Base-by-base conservation (phyloP, 1,140 invertebrate species). In the Contarinia nasturtii region DNA sequence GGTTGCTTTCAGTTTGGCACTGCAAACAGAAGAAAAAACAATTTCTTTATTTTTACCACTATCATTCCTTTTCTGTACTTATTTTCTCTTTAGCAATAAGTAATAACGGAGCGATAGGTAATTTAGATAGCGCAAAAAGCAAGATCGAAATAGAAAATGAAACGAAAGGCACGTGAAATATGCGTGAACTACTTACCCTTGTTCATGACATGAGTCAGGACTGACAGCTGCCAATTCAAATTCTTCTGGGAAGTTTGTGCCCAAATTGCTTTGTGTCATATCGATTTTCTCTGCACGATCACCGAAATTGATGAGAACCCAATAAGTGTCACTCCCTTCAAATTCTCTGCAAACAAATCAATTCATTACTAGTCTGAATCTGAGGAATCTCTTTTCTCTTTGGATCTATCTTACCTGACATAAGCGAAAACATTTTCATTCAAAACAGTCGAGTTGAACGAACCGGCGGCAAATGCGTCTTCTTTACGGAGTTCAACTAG, bases 341-440 rank as follows among this genome's bases (percentile, higher is more conserved):
- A 33, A 5, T 46, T 5, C 17, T 38, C 36, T 38, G 17, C 3
- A 38, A 14, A n/a, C n/a, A n/a, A n/a, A n/a, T n/a, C n/a, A n/a
- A n/a, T n/a, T n/a, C n/a, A n/a, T n/a, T n/a, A n/a, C n/a, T n/a
- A n/a, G n/a, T n/a, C n/a, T n/a, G n/a, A n/a, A n/a, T n/a, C n/a
- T n/a, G n/a, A n/a, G n/a, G n/a, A n/a, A n/a, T n/a, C n/a, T n/a
- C n/a, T n/a, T 38, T 3, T 5, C 3, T 38, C 4, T n/a, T 38
- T 38, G 3, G 5, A 5, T 49, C 33, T 12, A 38, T 21, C 33
- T 54, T 50, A 71, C 69, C 69, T 64, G 33, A 61, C 55, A 33
- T 68, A 65, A 3, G 57, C 63, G 38, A 72, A 56, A 1, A 71
- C 60, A 18, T 56, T 53, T 1, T 65, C 54, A 2, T 64, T 59